Evolutionary conservation across 2,888 invertebrate species (phyloP), one percentile per base, ranked within the genome.

Genomic region (Bembecia ichneumoniformis): DNA sequence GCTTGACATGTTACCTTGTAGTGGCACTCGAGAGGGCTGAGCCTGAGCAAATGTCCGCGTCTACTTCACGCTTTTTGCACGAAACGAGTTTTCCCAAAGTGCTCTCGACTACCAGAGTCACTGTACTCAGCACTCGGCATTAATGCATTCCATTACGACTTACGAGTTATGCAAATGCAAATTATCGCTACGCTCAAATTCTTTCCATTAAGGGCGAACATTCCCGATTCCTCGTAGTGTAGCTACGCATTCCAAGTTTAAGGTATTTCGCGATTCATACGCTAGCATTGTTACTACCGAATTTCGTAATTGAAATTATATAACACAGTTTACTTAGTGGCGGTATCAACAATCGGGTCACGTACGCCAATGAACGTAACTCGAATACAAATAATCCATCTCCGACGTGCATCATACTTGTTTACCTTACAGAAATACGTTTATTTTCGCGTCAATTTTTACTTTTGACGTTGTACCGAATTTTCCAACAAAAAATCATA

Each of bases 381-480:
- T 62, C 61, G 81, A 80, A 82, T 83, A 82, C 70, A 71, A 80
- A 81, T 74, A 72, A 67, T 67, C 59, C 65, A 62, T 64, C 59
- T 60, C 58, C 59, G 64, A 64, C 69, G 68, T 68, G 69, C 69
- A 74, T 74, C 71, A 71, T 70, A 70, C 68, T 69, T 69, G 63
- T 59, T 55, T 58, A 52, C 62, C 54, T 60, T 60, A 56, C 66
- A 58, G 65, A 68, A 28, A 73, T 68, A 68, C 68, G 70, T 67
- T 71, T 61, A 62, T 61, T 59, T 62, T 59, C 17, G 11, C 4
- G 16, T 16, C 40, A 44, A 44, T 44, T 44, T 44, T 44, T 15
- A 17, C 17, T 16, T 17, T 15, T 44, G 40, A 40, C 40, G 13
- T 11, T n/a, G 20, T 28, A 4, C n/a, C 5, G 5, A n/a, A 40